Percentiles rank a stretch among this genome's conserved stretches.
Evolutionary conservation across 2,113 vertebrate genomes (phyloP).

Genomic region (Camelus dromedarius): DNA sequence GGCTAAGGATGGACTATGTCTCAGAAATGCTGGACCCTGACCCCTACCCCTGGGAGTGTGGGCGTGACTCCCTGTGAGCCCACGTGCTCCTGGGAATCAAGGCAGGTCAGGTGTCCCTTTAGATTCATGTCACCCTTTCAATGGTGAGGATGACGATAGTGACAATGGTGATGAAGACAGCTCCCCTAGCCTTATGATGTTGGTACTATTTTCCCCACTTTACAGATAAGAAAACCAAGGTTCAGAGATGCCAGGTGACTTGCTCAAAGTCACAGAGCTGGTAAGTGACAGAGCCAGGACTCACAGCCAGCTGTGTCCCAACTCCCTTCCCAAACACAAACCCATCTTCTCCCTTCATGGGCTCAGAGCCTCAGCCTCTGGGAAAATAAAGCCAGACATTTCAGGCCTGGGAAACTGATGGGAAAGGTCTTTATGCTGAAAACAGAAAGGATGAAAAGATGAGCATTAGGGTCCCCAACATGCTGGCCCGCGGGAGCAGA

Average conservation of each 20-base stretch:
- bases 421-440: background rate
- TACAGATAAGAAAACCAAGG: background rate
- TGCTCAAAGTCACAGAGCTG: background rate
- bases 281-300: background rate
- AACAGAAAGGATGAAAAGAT: background rate
- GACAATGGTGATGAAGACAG: background rate
- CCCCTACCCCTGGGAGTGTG: accelerated
- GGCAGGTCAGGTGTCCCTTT: background rate
- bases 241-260: background rate
- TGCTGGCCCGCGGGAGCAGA: accelerated
- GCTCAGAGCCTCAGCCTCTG: background rate
- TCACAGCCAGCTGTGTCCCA: background rate
- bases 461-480: accelerated
- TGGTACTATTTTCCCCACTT: background rate
- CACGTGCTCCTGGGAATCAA: accelerated
- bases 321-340: background rate
- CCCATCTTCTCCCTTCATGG: background rate
- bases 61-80: background rate
- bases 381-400: background rate
- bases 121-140: background rate
- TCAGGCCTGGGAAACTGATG: background rate
- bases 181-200: accelerated
- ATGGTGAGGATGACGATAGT: accelerated
- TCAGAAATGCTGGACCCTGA: background rate
- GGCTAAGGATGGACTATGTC: background rate